Conservation (phyloP, 2,888 invertebrate species). For the Netelia virgata region DNA sequence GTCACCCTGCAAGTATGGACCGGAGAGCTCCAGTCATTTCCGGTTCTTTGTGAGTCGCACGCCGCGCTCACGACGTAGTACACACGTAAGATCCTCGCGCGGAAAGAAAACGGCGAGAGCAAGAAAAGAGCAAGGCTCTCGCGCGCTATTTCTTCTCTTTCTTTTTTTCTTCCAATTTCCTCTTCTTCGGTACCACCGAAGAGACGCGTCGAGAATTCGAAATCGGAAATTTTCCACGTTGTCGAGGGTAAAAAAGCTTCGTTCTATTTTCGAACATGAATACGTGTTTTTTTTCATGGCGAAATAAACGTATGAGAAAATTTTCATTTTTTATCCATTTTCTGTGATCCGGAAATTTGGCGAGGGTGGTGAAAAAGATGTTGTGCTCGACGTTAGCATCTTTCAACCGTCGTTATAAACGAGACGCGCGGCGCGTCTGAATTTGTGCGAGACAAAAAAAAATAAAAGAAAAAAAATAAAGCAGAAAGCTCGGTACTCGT, state of each 20-base stretch:
- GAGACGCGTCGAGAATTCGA: constrained; percentile 52
- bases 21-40: constrained; percentile 68
- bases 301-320: background rate
- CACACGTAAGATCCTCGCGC: constrained; percentile 26
- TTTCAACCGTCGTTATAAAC: too few species aligned
- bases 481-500: background rate
- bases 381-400: too few species aligned
- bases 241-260: background rate
- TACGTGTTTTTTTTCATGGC: too few species aligned
- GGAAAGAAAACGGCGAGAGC: constrained; percentile 8
- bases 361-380: too few species aligned
- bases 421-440: background rate
- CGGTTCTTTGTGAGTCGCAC: constrained; percentile 66
- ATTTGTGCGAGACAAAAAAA: background rate
- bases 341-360: too few species aligned
- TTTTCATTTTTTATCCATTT: background rate
- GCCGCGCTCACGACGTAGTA: too few species aligned
- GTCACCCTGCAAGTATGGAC: constrained; percentile 43
- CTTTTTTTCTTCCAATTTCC: constrained; percentile 45
- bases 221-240: constrained; percentile 25
- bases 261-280: too few species aligned
- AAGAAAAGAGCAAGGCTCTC: constrained; percentile 2
- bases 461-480: too few species aligned
- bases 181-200: constrained; percentile 3
- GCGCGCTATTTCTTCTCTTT: background rate